Percentiles rank a stretch among this genome's conserved stretches.
phyloP scores from a whole-genome alignment of 1,140 invertebrate genomes.

The Drosophila leontia region DNA sequence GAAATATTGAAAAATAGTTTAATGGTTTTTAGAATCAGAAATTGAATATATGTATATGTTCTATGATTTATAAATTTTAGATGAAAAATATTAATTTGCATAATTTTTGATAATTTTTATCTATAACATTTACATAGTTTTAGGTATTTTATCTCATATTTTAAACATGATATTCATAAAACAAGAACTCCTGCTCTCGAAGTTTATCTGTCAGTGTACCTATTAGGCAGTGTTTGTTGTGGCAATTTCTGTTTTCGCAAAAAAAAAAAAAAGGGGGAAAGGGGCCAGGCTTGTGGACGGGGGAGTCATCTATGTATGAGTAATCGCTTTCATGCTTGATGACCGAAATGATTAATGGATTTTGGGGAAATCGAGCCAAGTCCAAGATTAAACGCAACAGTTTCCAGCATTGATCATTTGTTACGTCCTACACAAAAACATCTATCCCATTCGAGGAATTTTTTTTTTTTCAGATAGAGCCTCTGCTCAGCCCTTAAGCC shows the following conservation, averaged over 20 bases:
- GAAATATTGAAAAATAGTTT: neutral
- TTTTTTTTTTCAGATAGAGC: constrained; percentile 13
- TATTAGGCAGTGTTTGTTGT: constrained; percentile 77
- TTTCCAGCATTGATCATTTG: constrained; percentile 80
- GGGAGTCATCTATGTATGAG: constrained; percentile 74
- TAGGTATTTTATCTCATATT: too few relatives aligned
- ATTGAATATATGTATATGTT: neutral
- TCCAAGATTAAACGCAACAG: constrained; percentile 82
- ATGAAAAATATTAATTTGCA: neutral
- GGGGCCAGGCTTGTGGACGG: neutral
- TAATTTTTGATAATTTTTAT: too few relatives aligned
- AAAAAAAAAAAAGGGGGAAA: constrained; percentile 4
- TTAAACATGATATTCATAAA: neutral
- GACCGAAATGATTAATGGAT: constrained; percentile 79
- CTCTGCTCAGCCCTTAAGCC: constrained; percentile 36
- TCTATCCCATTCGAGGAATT: constrained; percentile 27
- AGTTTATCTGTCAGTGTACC: constrained; percentile 17
- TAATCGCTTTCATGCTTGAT: constrained; percentile 82
- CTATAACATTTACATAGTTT: too few relatives aligned
- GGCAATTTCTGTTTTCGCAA: constrained; percentile 47
- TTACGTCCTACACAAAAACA: constrained; percentile 48
- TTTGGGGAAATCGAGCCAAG: constrained; percentile 69
- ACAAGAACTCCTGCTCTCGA: too few relatives aligned
- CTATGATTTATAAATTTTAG: neutral
- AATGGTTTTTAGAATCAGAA: too few relatives aligned